Evolutionary conservation across 2,113 vertebrate genomes (phyloP).

Genomic region (Coregonus clupeaformis): DNA sequence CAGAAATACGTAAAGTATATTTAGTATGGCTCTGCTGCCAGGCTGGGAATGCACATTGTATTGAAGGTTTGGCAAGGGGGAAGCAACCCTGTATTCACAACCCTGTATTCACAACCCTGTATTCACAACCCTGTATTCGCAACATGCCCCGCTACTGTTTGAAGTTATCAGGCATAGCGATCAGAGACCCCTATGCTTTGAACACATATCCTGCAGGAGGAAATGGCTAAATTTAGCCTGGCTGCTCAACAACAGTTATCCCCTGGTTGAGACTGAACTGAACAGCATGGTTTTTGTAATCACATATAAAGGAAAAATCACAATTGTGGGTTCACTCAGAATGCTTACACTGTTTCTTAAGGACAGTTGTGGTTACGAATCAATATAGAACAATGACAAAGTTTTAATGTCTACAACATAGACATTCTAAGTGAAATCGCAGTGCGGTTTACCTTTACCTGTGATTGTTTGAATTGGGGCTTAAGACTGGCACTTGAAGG

Average conservation of each 20-base stretch:
- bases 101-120: no score
- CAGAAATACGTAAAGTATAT: no score
- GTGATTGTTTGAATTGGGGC: no score
- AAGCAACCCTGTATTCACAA: no score
- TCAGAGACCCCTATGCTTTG: conserved; percentile 4
- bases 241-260: not conserved
- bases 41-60: not conserved
- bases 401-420: no score
- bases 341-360: not conserved
- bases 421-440: no score
- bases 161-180: not conserved
- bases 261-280: not conserved
- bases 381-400: no score
- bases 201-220: conserved; percentile 24
- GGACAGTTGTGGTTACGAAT: not conserved
- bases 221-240: conserved; percentile 17
- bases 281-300: not conserved
- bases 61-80: not conserved
- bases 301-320: no score
- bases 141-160: not conserved
- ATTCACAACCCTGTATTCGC: no score
- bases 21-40: no score
- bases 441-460: no score
- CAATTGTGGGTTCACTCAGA: not conserved
- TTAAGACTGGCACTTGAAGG: no score